Evolutionary conservation across 2,888 invertebrate genomes (phyloP).

Genomic region (Apodemia duryi): DNA sequence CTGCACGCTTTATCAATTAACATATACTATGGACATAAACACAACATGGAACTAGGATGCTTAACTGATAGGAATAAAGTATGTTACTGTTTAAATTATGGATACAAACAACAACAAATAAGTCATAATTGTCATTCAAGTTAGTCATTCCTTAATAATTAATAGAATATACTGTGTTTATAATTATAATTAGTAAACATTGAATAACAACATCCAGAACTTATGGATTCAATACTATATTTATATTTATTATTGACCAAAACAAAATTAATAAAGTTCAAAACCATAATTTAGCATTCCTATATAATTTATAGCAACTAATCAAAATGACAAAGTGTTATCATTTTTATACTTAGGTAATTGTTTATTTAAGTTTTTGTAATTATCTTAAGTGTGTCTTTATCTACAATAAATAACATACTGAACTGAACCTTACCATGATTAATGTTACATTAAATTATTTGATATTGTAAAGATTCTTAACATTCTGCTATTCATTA

Average conservation of each 20-base stretch:
- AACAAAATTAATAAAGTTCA: not conserved
- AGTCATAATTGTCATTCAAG: not conserved
- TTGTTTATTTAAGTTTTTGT: slow-evolving; percentile 32
- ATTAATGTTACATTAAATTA: slow-evolving; percentile 7
- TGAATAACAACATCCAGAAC: not conserved
- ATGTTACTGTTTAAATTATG: not conserved
- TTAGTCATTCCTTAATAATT: not conserved
- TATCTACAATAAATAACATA: slow-evolving; percentile 31
- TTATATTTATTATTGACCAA: not conserved
- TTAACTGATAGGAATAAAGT: not conserved
- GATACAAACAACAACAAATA: not conserved
- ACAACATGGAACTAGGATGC: not conserved
- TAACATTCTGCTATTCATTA: too few relatives aligned
- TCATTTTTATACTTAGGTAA: slow-evolving; percentile 31
- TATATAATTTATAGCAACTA: slow-evolving; percentile 5
- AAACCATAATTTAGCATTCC: not conserved
- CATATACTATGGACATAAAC: not conserved
- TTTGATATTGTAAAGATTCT: not conserved
- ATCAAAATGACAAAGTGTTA: slow-evolving; percentile 24
- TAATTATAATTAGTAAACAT: not conserved
- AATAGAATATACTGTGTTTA: not conserved
- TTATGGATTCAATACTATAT: too few relatives aligned
- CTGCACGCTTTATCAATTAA: too few relatives aligned
- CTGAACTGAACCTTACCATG: slow-evolving; percentile 22
- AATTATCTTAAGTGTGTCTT: slow-evolving; percentile 32